phyloP scores from a whole-genome alignment of 2,113 vertebrate genomes.

The Lagenorhynchus albirostris region DNA sequence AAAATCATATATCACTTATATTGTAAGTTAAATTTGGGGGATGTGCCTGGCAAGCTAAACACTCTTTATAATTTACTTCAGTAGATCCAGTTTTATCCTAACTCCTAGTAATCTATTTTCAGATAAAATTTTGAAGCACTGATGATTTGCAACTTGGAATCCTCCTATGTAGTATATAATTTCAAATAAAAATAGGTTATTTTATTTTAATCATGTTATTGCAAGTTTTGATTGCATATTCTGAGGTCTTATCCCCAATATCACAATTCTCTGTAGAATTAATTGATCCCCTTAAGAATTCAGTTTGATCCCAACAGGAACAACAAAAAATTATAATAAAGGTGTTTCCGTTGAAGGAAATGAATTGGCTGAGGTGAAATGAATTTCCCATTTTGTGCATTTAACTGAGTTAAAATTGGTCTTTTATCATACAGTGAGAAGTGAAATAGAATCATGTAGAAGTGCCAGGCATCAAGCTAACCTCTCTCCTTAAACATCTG shows the following conservation, averaged over 20 bases:
- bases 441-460: background rate
- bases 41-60: background rate
- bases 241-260: background rate
- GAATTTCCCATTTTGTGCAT: background rate
- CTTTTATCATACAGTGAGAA: background rate
- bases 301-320: background rate
- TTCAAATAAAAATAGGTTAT: background rate
- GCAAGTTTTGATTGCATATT: background rate
- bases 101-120: background rate
- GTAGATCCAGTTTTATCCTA: background rate
- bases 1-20: background rate
- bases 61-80: background rate
- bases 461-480: background rate
- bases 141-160: background rate
- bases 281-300: slow-evolving; percentile 1
- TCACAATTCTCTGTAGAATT: background rate
- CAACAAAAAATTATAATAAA: background rate
- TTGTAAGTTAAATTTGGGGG: background rate
- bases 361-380: background rate
- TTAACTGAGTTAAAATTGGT: background rate
- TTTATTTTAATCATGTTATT: slow-evolving; percentile 1
- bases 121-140: background rate
- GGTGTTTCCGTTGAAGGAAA: background rate
- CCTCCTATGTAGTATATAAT: background rate
- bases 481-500: background rate